Evolutionary conservation across 2,888 invertebrate species (phyloP).

Genomic region (Macaria liturata): DNA sequence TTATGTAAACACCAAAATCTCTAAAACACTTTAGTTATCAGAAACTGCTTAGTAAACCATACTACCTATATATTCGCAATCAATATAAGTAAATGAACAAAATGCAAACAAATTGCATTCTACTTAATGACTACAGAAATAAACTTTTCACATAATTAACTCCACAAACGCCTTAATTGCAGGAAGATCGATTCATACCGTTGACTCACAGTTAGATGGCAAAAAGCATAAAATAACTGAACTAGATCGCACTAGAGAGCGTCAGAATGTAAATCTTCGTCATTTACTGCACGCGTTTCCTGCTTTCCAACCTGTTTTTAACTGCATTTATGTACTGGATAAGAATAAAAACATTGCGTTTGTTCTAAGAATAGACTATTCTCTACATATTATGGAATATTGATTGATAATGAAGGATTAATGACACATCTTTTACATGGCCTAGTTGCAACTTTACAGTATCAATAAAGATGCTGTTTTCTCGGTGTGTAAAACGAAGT

Average conservation of each 20-base stretch:
- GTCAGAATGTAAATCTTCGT: constrained; percentile 65
- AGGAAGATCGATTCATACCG: constrained; percentile 19
- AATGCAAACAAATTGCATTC: no score
- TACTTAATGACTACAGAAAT: no score
- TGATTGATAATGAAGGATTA: no score
- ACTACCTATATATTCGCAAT: no score
- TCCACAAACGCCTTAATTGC: constrained; percentile 8
- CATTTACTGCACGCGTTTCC: constrained; percentile 73
- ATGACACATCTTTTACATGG: no score
- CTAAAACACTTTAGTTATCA: no score
- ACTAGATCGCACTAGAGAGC: constrained; percentile 48
- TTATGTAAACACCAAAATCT: no score
- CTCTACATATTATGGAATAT: no score
- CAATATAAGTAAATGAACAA: background rate
- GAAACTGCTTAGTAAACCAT: no score
- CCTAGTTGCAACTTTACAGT: no score
- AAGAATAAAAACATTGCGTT: background rate
- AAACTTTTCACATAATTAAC: constrained; percentile 12
- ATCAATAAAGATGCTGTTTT: no score
- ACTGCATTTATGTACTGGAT: background rate
- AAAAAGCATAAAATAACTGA: constrained; percentile 37
- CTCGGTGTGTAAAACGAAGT: no score
- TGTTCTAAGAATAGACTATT: background rate
- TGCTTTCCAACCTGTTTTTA: constrained; percentile 47
- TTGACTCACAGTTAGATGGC: constrained; percentile 20